Base-by-base conservation (phyloP, 2,797 vertebrate species). In the Gymnocypris eckloni region DNA sequence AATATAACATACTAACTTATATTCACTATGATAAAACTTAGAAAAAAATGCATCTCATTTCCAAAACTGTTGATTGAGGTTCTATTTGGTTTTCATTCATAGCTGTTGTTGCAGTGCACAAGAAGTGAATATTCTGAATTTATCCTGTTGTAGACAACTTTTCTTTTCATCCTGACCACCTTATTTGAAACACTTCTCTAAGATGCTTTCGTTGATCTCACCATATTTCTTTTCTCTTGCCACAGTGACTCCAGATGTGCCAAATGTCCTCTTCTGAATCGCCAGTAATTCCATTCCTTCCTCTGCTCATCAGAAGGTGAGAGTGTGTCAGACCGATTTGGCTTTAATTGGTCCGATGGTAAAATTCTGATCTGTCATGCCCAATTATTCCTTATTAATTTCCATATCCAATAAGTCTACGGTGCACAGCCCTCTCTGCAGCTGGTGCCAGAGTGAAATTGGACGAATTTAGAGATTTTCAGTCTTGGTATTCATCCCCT, bases 301-400 rank as follows among this genome's bases (percentile, higher is more conserved):
- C 76, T 76, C 80, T 61, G 56, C 75, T 84, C 52, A 82, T 84
- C 69, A 48, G 28, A 64, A 79, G 84, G 73, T 83, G 84, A 80
- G 80, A 61, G 72, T 79, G 39, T 54, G 79, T 85, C 87, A 88
- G 37, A 77, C 72, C 6, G 28, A 67, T 78, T 83, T 22, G 10
- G 45, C 69, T 84, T 86, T 90, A 90, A 91, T 90, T 88, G 87
- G 76, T 90, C 79, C 54, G 85, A 86, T 45, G 83, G 54, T 66
- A 59, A 80, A 88, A 86, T 89, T 89, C 85, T 87, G 86, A 90
- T 89, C 86, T 89, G 90, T 90, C 86, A 88, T 84, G 86, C 82
- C 73, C 86, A 89, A 87, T 91, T 88, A 90, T 82, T 84, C 84
- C 85, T 86, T 70, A 83, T 90, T 89, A 83, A 89, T 90, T 86